Percentiles rank a stretch among this genome's conserved stretches.
These are phyloP conservation scores for Eclectus roratus DNA, from an alignment of 2,113 vertebrate genomes.

Conservation along the genomic window DNA sequence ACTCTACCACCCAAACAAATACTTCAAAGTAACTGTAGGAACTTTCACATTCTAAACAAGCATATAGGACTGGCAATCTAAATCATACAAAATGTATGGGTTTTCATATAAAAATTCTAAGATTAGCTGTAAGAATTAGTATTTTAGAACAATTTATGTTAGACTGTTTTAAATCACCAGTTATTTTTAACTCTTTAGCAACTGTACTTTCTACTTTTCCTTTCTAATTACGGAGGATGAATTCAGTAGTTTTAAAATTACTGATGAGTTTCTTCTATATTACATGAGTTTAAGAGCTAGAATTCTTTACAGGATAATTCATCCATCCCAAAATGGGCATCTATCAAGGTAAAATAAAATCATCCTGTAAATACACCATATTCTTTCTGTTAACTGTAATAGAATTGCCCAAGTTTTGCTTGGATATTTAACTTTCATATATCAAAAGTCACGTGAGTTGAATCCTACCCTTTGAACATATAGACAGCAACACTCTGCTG, in stretches of 20 bases:
- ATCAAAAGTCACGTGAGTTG: neutral
- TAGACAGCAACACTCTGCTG: neutral
- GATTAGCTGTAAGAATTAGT: neutral
- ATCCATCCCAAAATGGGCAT: neutral
- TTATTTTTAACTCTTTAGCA: neutral
- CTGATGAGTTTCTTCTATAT: neutral
- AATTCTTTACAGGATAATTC: neutral
- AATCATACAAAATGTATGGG: fast-evolving
- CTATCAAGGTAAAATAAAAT: neutral
- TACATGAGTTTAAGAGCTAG: neutral
- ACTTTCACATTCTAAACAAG: neutral
- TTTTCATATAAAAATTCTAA: neutral
- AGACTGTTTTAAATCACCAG: neutral
- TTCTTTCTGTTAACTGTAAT: neutral
- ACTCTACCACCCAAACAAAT: neutral
- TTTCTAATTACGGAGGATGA: neutral
- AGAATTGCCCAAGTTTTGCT: neutral
- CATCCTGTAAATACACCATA: neutral
- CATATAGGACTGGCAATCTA: neutral
- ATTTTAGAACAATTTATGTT: neutral
- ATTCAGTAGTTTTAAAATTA: neutral
- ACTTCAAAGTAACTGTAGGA: neutral
- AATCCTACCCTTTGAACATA: neutral
- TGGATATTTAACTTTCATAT: neutral
- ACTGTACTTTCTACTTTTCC: neutral